A percentile compares a stretch with the other conserved stretches of the same genome.
Conservation (phyloP, 2,888 invertebrate genomes). For the Nycteola revayana region DNA sequence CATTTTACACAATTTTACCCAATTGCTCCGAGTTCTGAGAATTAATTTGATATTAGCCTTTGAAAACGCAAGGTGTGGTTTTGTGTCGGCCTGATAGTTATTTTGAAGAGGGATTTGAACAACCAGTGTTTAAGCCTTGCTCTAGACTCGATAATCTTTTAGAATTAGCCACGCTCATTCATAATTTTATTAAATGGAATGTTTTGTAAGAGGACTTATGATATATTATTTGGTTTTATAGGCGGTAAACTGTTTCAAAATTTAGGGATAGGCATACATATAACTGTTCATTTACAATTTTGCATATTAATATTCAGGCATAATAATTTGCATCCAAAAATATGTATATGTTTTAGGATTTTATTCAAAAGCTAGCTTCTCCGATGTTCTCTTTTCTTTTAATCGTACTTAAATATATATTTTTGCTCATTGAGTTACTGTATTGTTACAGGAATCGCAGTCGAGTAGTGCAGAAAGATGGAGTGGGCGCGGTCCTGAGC, state of each 20-base stretch:
- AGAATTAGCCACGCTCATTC: conserved; percentile 58
- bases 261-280: conserved; percentile 10
- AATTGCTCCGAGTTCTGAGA: conserved; percentile 78
- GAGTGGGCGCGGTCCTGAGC: conserved; percentile 94
- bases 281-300: conserved; percentile 20
- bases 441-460: conserved; percentile 89
- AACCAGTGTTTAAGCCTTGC: conserved; percentile 69
- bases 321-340: too few relatives aligned
- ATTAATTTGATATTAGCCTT: conserved; percentile 82
- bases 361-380: too few relatives aligned
- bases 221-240: conserved; percentile 40
- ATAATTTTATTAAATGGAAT: conserved; percentile 50
- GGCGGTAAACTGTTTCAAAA: conserved; percentile 29
- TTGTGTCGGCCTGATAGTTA: conserved; percentile 68
- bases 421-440: too few relatives aligned
- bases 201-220: conserved; percentile 34
- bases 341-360: too few relatives aligned
- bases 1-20: conserved; percentile 82
- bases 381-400: too few relatives aligned
- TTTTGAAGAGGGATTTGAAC: conserved; percentile 69
- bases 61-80: conserved; percentile 81
- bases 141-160: conserved; percentile 67
- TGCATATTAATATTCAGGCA: conserved; percentile 12
- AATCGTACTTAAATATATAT: too few relatives aligned
- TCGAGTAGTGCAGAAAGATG: conserved; percentile 93